These are phyloP conservation scores for Aplochiton taeniatus DNA, from an alignment of 2,797 vertebrate genomes.

Conservation along the genomic window DNA sequence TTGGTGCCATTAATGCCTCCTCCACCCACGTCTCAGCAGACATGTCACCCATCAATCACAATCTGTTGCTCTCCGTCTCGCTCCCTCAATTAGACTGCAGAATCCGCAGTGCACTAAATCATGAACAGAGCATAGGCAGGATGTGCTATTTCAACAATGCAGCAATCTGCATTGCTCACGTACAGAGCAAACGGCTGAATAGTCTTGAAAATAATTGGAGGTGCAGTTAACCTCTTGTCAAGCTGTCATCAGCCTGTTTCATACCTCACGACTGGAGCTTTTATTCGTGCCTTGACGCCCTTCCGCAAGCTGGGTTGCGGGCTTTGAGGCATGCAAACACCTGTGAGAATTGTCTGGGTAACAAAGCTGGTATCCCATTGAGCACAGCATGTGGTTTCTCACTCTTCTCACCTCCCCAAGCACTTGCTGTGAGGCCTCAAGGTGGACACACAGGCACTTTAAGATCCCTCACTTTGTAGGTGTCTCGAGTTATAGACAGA, in stretches of 20 bases:
- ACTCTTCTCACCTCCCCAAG: conserved; percentile 38
- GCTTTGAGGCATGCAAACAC: conserved; percentile 28
- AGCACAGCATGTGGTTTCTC: conserved; percentile 42
- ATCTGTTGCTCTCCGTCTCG: conserved; percentile 50
- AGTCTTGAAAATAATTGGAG: conserved; percentile 8
- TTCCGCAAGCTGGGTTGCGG: conserved; percentile 17
- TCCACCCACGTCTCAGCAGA: conserved; percentile 64
- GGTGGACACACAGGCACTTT: conserved; percentile 36
- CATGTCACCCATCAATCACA: conserved; percentile 70
- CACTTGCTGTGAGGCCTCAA: conserved; percentile 39
- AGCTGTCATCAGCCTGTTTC: too few relatives aligned
- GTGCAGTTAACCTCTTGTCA: conserved; percentile 8
- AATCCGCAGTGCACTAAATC: conserved; percentile 23
- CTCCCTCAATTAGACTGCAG: conserved; percentile 41
- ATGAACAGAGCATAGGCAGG: background rate
- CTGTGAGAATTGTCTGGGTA: conserved; percentile 29
- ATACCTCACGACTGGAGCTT: background rate
- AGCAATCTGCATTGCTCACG: background rate
- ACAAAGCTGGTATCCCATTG: conserved; percentile 28
- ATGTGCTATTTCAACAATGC: background rate
- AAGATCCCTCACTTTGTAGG: conserved; percentile 13
- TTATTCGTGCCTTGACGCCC: background rate
- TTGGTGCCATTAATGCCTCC: conserved; percentile 60
- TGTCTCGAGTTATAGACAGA: too few relatives aligned
- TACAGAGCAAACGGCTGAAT: background rate